phyloP scores from a whole-genome alignment of 1,140 invertebrate genomes.

The Eumeta japonica region DNA sequence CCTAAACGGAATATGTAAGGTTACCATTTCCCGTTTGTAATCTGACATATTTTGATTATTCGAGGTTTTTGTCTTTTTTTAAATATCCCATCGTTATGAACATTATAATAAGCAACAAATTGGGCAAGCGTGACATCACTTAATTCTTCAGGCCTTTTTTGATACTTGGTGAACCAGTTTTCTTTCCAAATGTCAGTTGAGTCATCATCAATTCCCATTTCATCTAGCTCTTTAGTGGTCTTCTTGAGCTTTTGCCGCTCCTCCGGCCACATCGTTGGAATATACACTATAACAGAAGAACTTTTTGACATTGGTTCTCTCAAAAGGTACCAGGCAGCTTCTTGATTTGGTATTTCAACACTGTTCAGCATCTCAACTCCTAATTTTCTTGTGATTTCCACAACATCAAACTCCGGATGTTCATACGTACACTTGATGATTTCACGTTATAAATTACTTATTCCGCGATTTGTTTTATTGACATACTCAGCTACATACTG shows the following conservation, averaged over 20 bases:
- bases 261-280: background rate
- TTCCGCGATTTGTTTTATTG: conserved; percentile 33
- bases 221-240: background rate
- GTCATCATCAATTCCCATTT: background rate
- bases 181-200: background rate
- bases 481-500: conserved; percentile 23
- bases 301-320: background rate
- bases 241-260: background rate
- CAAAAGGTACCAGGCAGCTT: conserved; percentile 1
- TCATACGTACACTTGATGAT: conserved; percentile 30
- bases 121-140: conserved; percentile 16
- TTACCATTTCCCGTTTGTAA: conserved; percentile 31
- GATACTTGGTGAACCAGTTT: background rate
- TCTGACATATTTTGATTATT: conserved; percentile 32
- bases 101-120: conserved; percentile 19
- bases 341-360: background rate
- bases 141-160: background rate
- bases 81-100: conserved; percentile 12
- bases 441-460: conserved; percentile 29
- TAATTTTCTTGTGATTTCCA: conserved; percentile 21
- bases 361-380: background rate
- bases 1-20: conserved; percentile 25
- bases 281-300: background rate
- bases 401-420: conserved; percentile 30
- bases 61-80: conserved; percentile 11